phyloP scores from a whole-genome alignment of 2,888 invertebrate species.

The Eristalis intricaria region DNA sequence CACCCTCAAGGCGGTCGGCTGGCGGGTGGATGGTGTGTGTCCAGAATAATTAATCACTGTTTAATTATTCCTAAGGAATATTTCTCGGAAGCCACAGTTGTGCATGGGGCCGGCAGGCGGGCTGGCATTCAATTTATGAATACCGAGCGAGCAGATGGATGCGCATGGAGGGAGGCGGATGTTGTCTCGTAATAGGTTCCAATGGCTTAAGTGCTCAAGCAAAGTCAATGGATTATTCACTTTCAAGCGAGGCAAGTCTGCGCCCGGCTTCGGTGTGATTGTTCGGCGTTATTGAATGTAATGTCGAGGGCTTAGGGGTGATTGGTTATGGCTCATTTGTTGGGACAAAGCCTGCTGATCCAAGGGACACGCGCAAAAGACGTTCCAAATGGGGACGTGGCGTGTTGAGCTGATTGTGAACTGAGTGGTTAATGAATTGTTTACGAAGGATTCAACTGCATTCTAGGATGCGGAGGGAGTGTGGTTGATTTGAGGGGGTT shows the following conservation, averaged over 20 bases:
- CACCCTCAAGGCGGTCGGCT: not conserved
- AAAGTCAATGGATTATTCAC: not conserved
- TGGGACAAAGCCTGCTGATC: not conserved
- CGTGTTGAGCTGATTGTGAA: not conserved
- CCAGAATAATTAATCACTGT: constrained; percentile 68
- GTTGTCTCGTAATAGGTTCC: not conserved
- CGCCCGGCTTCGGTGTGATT: not conserved
- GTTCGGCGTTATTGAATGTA: not conserved
- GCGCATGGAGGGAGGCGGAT: not conserved
- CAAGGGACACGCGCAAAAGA: not conserved
- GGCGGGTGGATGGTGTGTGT: constrained; percentile 24
- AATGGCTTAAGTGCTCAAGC: not conserved
- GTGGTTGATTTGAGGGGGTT: no score
- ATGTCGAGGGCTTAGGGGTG: not conserved
- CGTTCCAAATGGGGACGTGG: not conserved
- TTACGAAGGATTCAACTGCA: not conserved
- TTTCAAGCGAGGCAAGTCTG: not conserved
- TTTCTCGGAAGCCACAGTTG: constrained; percentile 22
- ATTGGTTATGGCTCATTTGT: not conserved
- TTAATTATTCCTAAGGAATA: constrained; percentile 52
- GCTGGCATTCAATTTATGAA: not conserved
- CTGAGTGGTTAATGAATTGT: not conserved
- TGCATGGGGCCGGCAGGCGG: not conserved
- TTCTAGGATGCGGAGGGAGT: no score
- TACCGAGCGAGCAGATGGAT: not conserved